phyloP scores from a whole-genome alignment of 2,797 vertebrate genomes.

The Dipus sagitta region DNA sequence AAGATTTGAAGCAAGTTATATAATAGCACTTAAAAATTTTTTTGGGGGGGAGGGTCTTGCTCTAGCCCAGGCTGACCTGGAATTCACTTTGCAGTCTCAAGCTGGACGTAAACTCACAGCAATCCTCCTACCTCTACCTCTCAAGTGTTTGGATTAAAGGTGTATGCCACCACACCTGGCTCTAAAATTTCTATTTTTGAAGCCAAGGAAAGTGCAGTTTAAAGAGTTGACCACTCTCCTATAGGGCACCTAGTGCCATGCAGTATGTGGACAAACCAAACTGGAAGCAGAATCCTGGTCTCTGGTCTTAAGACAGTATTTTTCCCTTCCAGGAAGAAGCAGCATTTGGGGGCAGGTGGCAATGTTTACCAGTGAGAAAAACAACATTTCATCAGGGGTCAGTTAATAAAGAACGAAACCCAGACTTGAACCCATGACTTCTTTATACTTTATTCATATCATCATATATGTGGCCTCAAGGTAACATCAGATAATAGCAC shows the following conservation, averaged over 20 bases:
- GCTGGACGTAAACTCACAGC: too few species aligned
- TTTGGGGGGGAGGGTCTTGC: not conserved
- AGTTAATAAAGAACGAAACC: not conserved
- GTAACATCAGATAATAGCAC: accelerated
- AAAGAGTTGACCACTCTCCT: not conserved
- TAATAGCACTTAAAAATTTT: not conserved
- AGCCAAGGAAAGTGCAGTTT: not conserved
- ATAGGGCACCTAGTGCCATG: not conserved
- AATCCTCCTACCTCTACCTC: too few species aligned
- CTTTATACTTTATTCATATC: not conserved
- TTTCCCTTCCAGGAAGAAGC: not conserved
- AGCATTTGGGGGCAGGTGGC: not conserved
- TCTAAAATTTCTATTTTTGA: not conserved
- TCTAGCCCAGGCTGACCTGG: too few species aligned
- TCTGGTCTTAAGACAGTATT: not conserved
- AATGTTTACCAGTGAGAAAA: not conserved
- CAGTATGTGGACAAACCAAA: not conserved
- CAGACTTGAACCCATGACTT: not conserved
- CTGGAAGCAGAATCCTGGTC: not conserved
- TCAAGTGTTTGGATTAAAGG: too few species aligned
- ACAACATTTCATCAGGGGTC: not conserved
- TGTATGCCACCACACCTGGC: too few species aligned
- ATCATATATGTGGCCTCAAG: not conserved
- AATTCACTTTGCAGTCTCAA: too few species aligned
- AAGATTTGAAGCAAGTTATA: not conserved